phyloP scores from a whole-genome alignment of 2,888 invertebrate genomes.

The Lamellibrachia columna region DNA sequence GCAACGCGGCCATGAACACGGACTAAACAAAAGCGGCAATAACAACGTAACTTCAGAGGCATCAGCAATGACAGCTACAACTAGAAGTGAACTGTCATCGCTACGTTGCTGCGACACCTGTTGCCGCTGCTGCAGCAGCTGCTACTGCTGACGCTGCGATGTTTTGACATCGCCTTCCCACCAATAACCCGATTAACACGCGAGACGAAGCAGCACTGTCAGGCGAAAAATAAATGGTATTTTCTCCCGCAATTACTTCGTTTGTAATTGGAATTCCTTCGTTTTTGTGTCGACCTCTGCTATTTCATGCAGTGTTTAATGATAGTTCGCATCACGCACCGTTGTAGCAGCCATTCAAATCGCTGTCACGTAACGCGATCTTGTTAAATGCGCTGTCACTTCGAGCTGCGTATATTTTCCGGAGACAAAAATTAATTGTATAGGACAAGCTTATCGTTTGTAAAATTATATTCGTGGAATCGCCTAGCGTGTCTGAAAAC shows the following conservation, averaged over 20 bases:
- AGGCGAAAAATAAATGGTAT: background rate
- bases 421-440: background rate
- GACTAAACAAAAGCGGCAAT: background rate
- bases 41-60: too few species aligned
- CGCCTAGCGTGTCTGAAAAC: too few species aligned
- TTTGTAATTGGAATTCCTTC: background rate
- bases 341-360: background rate
- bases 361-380: background rate
- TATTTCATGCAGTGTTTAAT: conserved; percentile 7
- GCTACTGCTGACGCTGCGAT: background rate
- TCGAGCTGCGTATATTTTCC: background rate
- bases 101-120: background rate
- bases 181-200: background rate
- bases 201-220: background rate
- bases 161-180: background rate
- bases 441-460: background rate
- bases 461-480: background rate
- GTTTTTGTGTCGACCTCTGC: background rate
- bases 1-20: background rate
- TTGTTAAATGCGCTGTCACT: background rate
- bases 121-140: background rate
- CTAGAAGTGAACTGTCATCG: background rate
- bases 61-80: too few species aligned
- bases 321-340: background rate
- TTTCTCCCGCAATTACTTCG: background rate